phyloP scores from a whole-genome alignment of 2,797 vertebrate genomes.

The Kryptopterus vitreolus region DNA sequence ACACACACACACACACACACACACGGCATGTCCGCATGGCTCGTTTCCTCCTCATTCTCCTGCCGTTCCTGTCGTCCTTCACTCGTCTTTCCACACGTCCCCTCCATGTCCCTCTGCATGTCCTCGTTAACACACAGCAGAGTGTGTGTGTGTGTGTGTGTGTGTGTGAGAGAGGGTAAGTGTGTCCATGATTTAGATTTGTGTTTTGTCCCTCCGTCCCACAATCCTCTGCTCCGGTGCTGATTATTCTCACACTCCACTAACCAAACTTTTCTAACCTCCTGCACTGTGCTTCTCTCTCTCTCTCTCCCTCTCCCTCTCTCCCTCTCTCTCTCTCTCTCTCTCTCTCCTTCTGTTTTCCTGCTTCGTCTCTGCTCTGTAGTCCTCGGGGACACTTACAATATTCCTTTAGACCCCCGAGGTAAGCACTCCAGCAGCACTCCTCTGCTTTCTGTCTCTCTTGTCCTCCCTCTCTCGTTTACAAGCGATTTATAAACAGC shows the following conservation, averaged over 20 bases:
- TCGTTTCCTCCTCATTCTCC: background rate
- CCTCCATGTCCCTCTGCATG: no score
- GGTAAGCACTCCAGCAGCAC: conserved; percentile 82
- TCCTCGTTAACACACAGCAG: no score
- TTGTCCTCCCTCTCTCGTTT: background rate
- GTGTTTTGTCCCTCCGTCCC: conserved; percentile 13
- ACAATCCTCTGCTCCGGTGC: conserved; percentile 42
- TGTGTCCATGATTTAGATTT: background rate
- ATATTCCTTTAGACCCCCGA: conserved; percentile 99
- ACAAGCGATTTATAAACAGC: background rate
- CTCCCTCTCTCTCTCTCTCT: background rate
- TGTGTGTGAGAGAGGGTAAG: no score
- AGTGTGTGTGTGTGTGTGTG: no score
- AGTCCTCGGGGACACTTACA: conserved; percentile 99
- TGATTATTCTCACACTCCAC: conserved; percentile 74
- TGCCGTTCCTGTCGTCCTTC: background rate
- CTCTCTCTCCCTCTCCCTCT: conserved; percentile 70
- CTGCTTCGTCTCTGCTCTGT: conserved; percentile 80
- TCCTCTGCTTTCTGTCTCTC: conserved; percentile 7
- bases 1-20: conserved; percentile 7
- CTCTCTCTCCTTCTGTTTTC: conserved; percentile 51
- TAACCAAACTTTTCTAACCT: conserved; percentile 82
- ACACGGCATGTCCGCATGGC: background rate
- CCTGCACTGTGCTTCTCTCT: conserved; percentile 77
- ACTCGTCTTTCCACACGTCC: background rate